Conservation (phyloP, 2,888 invertebrate genomes). For the Argyresthia albistria region DNA sequence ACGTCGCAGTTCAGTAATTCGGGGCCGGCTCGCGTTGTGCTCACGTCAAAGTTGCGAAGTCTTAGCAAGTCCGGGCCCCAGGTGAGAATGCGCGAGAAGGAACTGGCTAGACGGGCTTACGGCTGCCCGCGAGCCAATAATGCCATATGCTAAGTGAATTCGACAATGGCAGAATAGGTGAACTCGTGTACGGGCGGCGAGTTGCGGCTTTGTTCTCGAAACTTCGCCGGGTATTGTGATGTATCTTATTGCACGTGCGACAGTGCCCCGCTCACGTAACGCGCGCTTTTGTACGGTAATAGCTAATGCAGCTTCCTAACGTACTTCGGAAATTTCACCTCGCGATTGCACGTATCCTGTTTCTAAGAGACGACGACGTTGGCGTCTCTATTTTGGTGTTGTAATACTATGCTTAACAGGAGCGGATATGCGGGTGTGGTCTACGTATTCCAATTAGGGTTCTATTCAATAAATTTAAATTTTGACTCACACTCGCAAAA, state of each 20-base stretch:
- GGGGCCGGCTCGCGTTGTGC: slow-evolving; percentile 26
- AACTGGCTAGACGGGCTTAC: slow-evolving; percentile 46
- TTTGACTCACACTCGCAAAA: slow-evolving; percentile 3
- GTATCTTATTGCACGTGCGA: slow-evolving; percentile 55
- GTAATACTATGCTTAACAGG: neutral
- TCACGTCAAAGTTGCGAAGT: slow-evolving; percentile 64
- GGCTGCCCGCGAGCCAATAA: slow-evolving; percentile 58
- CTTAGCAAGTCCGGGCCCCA: slow-evolving; percentile 63
- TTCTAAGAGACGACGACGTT: neutral
- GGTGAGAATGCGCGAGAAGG: slow-evolving; percentile 71
- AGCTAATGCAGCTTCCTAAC: slow-evolving; percentile 8
- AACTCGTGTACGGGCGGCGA: slow-evolving; percentile 37
- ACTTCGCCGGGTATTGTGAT: slow-evolving; percentile 47
- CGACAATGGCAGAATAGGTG: slow-evolving; percentile 50
- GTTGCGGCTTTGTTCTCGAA: slow-evolving; percentile 60
- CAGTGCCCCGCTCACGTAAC: slow-evolving; percentile 23
- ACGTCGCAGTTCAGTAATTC: slow-evolving; percentile 44
- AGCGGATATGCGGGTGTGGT: neutral
- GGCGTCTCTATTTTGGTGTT: slow-evolving; percentile 1
- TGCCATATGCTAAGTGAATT: slow-evolving; percentile 54
- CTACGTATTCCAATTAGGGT: neutral
- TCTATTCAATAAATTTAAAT: slow-evolving; percentile 19
- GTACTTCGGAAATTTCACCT: slow-evolving; percentile 7
- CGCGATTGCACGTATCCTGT: slow-evolving; percentile 7
- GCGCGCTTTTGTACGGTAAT: slow-evolving; percentile 18